phyloP scores from a whole-genome alignment of 2,113 vertebrate genomes.

The Chitala chitala region DNA sequence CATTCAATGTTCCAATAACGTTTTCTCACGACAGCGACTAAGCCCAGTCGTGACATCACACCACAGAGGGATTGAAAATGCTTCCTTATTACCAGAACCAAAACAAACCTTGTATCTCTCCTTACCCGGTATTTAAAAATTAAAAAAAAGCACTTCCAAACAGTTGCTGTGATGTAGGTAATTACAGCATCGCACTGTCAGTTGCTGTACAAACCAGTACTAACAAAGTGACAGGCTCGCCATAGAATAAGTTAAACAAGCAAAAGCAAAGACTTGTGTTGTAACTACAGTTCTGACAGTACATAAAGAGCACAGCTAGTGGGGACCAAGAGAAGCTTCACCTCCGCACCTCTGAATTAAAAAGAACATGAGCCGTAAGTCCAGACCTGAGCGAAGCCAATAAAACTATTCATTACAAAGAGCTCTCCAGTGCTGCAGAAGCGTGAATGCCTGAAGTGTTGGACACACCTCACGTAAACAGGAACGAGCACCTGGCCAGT shows the following conservation, averaged over 20 bases:
- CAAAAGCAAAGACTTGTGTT: neutral
- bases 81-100: too few species aligned
- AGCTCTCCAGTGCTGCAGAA: too few species aligned
- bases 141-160: neutral
- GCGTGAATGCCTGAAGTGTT: too few species aligned
- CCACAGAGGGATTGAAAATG: neutral
- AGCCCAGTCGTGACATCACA: neutral
- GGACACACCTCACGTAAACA: too few species aligned
- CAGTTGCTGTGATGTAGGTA: neutral
- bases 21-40: neutral
- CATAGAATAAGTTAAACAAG: neutral
- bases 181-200: neutral
- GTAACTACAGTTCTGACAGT: neutral
- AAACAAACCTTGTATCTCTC: neutral
- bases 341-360: too few species aligned
- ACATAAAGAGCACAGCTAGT: neutral
- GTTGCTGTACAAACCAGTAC: neutral
- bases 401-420: too few species aligned
- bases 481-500: too few species aligned
- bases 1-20: neutral
- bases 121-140: neutral
- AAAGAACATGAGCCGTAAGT: neutral
- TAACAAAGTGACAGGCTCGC: constrained; percentile 17
- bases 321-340: neutral
- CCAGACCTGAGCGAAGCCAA: too few species aligned